Conservation (phyloP, 2,113 vertebrate genomes). For the Sakesphorus luctuosus region DNA sequence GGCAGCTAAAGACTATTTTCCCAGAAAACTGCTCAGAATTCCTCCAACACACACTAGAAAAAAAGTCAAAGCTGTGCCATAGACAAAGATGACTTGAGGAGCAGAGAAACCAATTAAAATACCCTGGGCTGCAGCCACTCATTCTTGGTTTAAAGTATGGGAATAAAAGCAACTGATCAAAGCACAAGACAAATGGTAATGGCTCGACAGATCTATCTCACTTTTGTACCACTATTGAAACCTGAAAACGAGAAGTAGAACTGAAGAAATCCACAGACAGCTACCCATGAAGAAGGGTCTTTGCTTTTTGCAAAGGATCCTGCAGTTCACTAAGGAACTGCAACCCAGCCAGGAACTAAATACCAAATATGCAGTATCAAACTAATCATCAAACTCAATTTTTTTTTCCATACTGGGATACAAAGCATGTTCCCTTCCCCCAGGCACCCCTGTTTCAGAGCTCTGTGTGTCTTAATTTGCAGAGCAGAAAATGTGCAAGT, state of each 20-base stretch:
- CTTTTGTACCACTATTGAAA: neutral
- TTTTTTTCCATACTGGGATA: neutral
- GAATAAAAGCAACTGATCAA: neutral
- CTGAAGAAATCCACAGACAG: neutral
- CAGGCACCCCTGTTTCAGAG: neutral
- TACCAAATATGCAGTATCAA: neutral
- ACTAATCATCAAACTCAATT: neutral
- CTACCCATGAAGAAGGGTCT: neutral
- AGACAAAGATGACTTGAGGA: neutral
- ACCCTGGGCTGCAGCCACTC: neutral
- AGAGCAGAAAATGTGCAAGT: neutral
- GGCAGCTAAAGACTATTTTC: neutral
- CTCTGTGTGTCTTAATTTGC: neutral
- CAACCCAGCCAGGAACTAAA: neutral
- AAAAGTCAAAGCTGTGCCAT: neutral
- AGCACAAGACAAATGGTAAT: neutral
- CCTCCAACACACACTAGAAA: neutral
- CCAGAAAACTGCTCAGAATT: slow-evolving; percentile 44
- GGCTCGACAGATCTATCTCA: neutral
- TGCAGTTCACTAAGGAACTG: neutral
- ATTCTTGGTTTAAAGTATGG: neutral
- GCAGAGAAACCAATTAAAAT: neutral
- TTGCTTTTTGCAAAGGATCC: neutral
- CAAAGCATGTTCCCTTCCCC: neutral
- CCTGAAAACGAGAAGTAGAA: neutral